These are phyloP conservation scores for Trichonephila inaurata DNA, from an alignment of 1,140 invertebrate genomes.

Conservation along the genomic window DNA sequence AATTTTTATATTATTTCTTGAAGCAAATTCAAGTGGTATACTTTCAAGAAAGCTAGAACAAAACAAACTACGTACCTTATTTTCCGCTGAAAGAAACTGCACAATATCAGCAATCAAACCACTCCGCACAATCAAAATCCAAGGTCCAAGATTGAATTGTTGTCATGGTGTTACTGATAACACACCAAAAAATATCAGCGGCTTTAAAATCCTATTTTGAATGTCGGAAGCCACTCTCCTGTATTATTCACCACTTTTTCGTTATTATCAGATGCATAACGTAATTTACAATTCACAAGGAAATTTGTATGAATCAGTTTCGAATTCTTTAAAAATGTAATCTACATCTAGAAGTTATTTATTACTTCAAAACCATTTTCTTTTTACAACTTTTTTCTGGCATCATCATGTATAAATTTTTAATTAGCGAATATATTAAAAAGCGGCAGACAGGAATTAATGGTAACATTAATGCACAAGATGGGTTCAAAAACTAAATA, in stretches of 20 bases:
- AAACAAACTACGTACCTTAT: constrained; percentile 65
- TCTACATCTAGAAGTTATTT: no score
- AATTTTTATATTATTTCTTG: no score
- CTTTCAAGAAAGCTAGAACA: not conserved
- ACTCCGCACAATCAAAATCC: constrained; percentile 30
- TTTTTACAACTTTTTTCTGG: no score
- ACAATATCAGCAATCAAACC: not conserved
- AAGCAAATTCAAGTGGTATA: not conserved
- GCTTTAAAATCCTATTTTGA: not conserved
- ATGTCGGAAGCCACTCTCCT: not conserved
- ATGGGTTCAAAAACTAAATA: no score
- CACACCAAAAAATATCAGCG: not conserved
- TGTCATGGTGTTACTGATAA: constrained; percentile 42
- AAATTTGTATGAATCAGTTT: no score
- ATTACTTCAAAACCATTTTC: no score
- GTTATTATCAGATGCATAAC: not conserved
- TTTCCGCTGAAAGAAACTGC: constrained; percentile 36
- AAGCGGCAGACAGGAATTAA: not conserved
- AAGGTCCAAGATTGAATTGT: constrained; percentile 34
- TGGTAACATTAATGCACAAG: not conserved
- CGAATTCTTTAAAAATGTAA: no score
- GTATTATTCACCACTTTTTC: not conserved
- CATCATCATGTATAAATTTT: no score
- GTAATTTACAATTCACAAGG: not conserved
- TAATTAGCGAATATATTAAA: no score